Evolutionary conservation across 2,113 vertebrate genomes (phyloP), one percentile per base, ranked within the genome.

Genomic region (Sander vitreus): DNA sequence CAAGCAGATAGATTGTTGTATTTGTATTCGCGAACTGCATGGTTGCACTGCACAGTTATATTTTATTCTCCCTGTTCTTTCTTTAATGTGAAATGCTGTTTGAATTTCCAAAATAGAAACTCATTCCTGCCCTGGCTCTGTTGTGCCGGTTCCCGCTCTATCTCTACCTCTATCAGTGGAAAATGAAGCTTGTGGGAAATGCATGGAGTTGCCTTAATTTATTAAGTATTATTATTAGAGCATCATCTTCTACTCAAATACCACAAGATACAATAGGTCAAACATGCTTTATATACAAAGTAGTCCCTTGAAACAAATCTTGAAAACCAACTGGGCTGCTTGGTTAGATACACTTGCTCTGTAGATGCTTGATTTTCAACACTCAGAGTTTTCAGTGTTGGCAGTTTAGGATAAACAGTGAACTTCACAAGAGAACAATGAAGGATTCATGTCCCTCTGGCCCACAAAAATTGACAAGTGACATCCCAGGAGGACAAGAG

Each of bases 401-500:
- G n/a, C 39, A 25, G 27, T 57, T 50, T 73, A 30, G 58, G 33
- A 76, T 73, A 62, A 59, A 78, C 25, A 69, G 5, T 11, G 45
- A 69, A 66, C 50, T 66, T 39, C 50, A 68, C 11, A 7, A 19
- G 72, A 62, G 66, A 88, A 92, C 86, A 92, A 93, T 54, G 76
- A 77, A 59, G 25, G 71, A 48, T 79, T 89, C 81, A 86, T 73
- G 48, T 18, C 60, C 54, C 36, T 69, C 43, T 45, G 53, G 36
- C 54, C 80, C 55, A 67, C 66, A 87, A 27, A 80, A 70, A 81
- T n/a, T 39, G 59, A 59, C 76, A 83, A 73, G 88, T 92, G 91
- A 90, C 84, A 74, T 25, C 65, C 39, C 75, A 57, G 66, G 63
- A 57, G 59, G 63, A 80, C 69, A 83, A 88, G 77, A 91, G 70